These are phyloP conservation scores for Eurystomus glaucurus DNA, from an alignment of 2,797 vertebrate species.

Conservation along the genomic window DNA sequence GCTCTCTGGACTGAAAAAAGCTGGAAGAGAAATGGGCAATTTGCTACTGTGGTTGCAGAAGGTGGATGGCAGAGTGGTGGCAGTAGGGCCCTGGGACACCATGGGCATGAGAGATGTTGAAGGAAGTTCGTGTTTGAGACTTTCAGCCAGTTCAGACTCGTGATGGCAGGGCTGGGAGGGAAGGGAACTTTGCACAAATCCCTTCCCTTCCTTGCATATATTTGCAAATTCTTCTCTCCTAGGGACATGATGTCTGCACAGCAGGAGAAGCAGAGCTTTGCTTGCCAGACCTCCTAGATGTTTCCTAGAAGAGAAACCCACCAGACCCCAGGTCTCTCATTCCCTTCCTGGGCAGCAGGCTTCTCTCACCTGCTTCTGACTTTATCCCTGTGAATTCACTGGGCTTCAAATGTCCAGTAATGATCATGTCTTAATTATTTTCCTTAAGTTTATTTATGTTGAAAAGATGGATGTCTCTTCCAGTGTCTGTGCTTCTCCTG, in stretches of 20 bases:
- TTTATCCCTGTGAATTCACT: neutral
- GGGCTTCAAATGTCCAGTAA: neutral
- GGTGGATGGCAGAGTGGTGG: rapidly evolving
- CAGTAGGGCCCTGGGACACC: neutral
- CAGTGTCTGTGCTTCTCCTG: neutral
- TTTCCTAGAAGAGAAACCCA: neutral
- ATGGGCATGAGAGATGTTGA: neutral
- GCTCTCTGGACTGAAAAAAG: neutral
- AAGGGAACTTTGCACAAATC: neutral
- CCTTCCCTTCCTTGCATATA: neutral
- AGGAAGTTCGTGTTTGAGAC: neutral
- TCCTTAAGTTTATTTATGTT: neutral
- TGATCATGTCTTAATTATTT: neutral
- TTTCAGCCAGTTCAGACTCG: neutral
- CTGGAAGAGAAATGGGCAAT: neutral
- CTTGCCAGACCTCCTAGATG: neutral
- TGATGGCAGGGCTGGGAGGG: neutral
- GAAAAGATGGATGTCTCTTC: neutral
- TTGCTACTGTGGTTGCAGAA: neutral
- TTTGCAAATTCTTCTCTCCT: neutral
- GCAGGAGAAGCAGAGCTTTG: neutral
- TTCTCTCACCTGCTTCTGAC: neutral
- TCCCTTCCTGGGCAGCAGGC: neutral
- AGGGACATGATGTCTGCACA: neutral
- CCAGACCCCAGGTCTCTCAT: neutral